These are phyloP conservation scores for Lysandra bellargus DNA, from an alignment of 2,888 invertebrate genomes.

Conservation along the genomic window DNA sequence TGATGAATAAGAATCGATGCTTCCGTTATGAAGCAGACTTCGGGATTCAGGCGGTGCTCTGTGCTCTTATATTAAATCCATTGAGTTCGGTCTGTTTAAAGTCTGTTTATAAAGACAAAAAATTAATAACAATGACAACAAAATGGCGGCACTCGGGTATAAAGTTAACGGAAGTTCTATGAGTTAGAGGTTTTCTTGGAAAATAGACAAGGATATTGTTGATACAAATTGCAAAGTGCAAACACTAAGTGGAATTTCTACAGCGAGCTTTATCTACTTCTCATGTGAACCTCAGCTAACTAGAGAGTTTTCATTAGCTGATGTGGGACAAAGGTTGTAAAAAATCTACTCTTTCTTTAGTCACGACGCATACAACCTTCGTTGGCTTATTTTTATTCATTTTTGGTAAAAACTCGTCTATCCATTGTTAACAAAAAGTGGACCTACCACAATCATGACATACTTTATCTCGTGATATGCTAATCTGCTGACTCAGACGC, in stretches of 20 bases:
- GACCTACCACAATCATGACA: constrained; percentile 19
- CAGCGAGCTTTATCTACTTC: neutral
- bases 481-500: constrained; percentile 25
- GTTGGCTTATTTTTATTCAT: neutral
- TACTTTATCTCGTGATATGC: constrained; percentile 9
- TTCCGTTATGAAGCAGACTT: neutral
- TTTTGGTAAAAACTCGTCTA: neutral
- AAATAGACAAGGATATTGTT: constrained; percentile 6
- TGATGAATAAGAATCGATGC: neutral
- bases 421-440: neutral
- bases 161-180: neutral
- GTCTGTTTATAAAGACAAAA: neutral
- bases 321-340: neutral
- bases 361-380: neutral
- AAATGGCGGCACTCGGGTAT: neutral
- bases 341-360: neutral
- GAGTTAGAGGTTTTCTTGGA: constrained; percentile 4
- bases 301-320: neutral
- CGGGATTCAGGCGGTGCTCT: too few relatives aligned
- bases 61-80: too few relatives aligned
- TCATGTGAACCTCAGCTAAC: neutral
- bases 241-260: neutral
- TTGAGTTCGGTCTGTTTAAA: neutral
- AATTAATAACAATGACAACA: neutral
- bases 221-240: constrained; percentile 2